These are phyloP conservation scores for Chalcis sispes DNA, from an alignment of 2,888 invertebrate species.

Conservation along the genomic window DNA sequence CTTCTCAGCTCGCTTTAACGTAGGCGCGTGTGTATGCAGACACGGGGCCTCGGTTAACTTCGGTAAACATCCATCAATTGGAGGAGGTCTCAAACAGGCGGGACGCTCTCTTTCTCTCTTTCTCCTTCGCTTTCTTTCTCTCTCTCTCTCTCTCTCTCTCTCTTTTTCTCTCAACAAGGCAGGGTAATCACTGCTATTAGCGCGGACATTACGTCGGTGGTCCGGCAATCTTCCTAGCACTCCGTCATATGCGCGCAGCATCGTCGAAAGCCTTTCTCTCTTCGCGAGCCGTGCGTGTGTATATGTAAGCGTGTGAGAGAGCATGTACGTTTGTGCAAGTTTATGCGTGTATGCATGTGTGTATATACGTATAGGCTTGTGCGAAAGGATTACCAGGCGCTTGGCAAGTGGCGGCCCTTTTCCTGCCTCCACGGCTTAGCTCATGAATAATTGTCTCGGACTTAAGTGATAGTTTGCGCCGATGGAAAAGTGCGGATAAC, in stretches of 20 bases:
- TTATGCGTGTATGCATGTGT: background rate
- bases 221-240: slow-evolving; percentile 75
- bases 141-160: slow-evolving; percentile 17
- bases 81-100: slow-evolving; percentile 59
- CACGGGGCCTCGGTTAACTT: slow-evolving; percentile 55
- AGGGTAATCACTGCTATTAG: slow-evolving; percentile 80
- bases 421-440: slow-evolving; percentile 42
- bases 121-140: slow-evolving; percentile 45
- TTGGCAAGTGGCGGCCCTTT: background rate
- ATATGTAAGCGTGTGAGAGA: background rate
- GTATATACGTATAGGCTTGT: background rate
- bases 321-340: background rate
- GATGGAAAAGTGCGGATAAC: slow-evolving; percentile 55
- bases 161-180: slow-evolving; percentile 67
- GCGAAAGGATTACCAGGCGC: background rate
- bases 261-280: slow-evolving; percentile 5
- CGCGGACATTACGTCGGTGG: slow-evolving; percentile 78
- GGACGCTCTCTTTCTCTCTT: background rate
- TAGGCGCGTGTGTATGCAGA: background rate
- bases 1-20: background rate
- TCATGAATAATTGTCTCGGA: slow-evolving; percentile 55
- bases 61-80: slow-evolving; percentile 74
- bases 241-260: slow-evolving; percentile 65
- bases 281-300: background rate
- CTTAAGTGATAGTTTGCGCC: slow-evolving; percentile 56